Conservation (phyloP, 2,888 invertebrate species). For the Volucella bombylans region DNA sequence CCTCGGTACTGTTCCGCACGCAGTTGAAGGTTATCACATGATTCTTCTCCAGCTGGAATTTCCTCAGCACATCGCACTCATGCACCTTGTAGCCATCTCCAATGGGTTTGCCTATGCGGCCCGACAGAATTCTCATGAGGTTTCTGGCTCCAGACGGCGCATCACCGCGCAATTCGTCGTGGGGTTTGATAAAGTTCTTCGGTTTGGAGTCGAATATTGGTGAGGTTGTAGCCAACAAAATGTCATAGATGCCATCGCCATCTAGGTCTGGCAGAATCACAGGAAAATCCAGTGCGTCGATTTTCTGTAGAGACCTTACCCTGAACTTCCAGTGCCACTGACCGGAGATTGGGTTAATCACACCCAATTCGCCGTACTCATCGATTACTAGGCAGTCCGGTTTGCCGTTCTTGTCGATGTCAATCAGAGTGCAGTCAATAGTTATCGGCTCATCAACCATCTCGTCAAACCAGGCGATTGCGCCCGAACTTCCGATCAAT, state of each 20-base stretch:
- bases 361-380: slow-evolving; percentile 86
- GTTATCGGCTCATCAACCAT: slow-evolving; percentile 87
- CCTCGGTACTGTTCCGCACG: slow-evolving; percentile 85
- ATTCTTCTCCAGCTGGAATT: slow-evolving; percentile 84
- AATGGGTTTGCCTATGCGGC: slow-evolving; percentile 86
- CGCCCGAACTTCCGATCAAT: slow-evolving; percentile 87
- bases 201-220: slow-evolving; percentile 74
- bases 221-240: slow-evolving; percentile 85
- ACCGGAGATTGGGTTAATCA: slow-evolving; percentile 86
- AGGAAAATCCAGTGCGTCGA: slow-evolving; percentile 87
- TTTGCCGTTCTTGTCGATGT: slow-evolving; percentile 88
- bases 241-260: slow-evolving; percentile 87
- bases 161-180: slow-evolving; percentile 50
- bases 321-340: slow-evolving; percentile 83
- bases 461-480: slow-evolving; percentile 89
- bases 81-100: slow-evolving; percentile 85
- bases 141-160: slow-evolving; percentile 84
- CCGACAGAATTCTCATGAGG: slow-evolving; percentile 87
- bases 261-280: slow-evolving; percentile 88
- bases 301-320: slow-evolving; percentile 81
- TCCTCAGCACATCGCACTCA: slow-evolving; percentile 85
- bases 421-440: slow-evolving; percentile 89
- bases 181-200: slow-evolving; percentile 71
- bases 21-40: slow-evolving; percentile 84
- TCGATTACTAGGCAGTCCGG: slow-evolving; percentile 90